Evolutionary conservation across 2,113 vertebrate genomes (phyloP), one percentile per base, ranked within the genome.

Genomic region (Phocoena phocoena): DNA sequence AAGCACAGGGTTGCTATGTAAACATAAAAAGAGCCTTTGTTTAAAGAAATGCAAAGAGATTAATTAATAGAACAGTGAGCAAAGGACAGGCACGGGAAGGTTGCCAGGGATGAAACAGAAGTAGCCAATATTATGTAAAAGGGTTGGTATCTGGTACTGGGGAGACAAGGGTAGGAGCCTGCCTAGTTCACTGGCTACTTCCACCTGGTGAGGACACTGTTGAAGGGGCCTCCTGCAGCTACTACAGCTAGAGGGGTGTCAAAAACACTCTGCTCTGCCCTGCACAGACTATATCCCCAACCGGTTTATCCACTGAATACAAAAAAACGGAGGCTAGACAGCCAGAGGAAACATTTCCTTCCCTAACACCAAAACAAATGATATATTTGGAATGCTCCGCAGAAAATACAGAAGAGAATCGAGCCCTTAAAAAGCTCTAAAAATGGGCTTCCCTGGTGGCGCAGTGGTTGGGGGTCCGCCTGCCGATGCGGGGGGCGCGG

Each of bases 381-480:
- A 84, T 14, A 23, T n/a, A 67, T 70, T 86, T 41, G 26, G n/a
- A 99, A 99, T 99, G 99, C 94, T 99, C 99, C 88, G 99, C 99
- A 90, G 99, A 99, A 98, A 99, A 99, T 98, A 98, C 98, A 98
- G 99, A 99, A 92, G 99, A 99, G 94, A 99, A 99, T 36, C 98
- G 2, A 99, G 97, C 99, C 99, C 79, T 99, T 99, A 97, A 99
- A 99, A 98, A 99, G 99, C 90, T 99, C 99, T 97, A 98, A 99
- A 88, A 99, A 99, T n/a, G n/a, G n/a, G n/a, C n/a, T n/a, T n/a
- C n/a, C n/a, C n/a, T n/a, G n/a, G n/a, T n/a, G n/a, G n/a, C n/a
- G n/a, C n/a, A n/a, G n/a, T n/a, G n/a, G n/a, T n/a, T n/a, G n/a
- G n/a, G n/a, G n/a, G n/a, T n/a, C n/a, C n/a, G n/a, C n/a, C n/a